phyloP scores from a whole-genome alignment of 2,888 invertebrate species.

The Parasteatoda lunata region DNA sequence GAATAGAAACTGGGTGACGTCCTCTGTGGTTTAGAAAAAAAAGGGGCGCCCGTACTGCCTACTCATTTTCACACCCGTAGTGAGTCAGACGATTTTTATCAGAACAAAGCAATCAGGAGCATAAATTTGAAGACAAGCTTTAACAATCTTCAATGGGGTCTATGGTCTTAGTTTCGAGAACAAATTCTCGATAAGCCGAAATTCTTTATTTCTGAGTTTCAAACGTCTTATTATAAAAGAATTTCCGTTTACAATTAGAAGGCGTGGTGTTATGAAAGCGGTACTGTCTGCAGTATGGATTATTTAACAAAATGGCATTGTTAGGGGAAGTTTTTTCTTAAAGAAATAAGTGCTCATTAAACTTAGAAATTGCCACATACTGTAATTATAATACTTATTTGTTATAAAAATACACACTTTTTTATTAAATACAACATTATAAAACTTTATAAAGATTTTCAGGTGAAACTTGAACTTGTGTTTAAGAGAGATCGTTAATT shows the following conservation, averaged over 20 bases:
- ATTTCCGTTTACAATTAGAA: neutral
- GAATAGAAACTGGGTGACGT: slow-evolving; percentile 27
- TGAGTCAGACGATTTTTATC: neutral
- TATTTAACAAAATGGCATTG: too few species aligned
- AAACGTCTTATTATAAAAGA: neutral
- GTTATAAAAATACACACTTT: too few species aligned
- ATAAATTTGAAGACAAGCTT: neutral
- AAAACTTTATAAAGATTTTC: too few species aligned
- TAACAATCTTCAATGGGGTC: neutral
- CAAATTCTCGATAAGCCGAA: neutral
- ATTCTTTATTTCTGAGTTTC: neutral
- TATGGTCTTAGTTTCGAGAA: neutral
- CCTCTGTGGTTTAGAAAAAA: slow-evolving; percentile 44
- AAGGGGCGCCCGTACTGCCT: slow-evolving; percentile 40
- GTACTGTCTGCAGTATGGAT: too few species aligned
- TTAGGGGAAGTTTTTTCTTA: too few species aligned
- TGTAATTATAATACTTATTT: too few species aligned
- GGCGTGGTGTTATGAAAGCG: neutral
- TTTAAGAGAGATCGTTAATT: too few species aligned
- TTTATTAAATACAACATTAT: too few species aligned
- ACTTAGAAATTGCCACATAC: too few species aligned
- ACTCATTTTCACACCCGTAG: neutral
- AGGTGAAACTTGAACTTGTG: too few species aligned
- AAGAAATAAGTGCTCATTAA: too few species aligned
- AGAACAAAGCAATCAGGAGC: too few species aligned